A percentile compares a stretch with the other conserved stretches of the same genome.
Conservation (phyloP, 2,113 vertebrate species). For the Triplophysa dalaica region DNA sequence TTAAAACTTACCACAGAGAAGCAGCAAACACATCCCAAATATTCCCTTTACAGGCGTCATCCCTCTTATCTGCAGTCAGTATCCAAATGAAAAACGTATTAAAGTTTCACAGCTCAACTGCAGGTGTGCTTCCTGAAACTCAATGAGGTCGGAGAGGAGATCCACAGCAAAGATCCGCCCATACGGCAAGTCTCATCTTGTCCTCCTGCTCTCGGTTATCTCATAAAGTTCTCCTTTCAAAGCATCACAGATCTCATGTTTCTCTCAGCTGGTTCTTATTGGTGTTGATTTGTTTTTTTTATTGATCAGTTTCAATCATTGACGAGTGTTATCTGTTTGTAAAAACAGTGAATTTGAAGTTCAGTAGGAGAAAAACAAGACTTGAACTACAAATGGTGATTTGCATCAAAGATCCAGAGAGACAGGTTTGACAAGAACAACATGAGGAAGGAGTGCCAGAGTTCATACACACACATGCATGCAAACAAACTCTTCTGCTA, state of each 20-base stretch:
- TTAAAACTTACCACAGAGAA: conserved; percentile 58
- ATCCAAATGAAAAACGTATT: not conserved
- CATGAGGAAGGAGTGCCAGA: not conserved
- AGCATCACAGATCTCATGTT: not conserved
- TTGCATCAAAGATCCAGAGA: conserved; percentile 44
- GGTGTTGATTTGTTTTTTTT: too few species aligned
- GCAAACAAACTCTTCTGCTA: too few species aligned
- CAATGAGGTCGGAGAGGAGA: not conserved
- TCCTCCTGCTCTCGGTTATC: not conserved
- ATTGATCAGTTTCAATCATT: not conserved
- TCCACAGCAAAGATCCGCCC: conserved; percentile 3
- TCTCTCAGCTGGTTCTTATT: not conserved
- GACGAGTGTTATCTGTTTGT: not conserved
- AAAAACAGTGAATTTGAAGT: not conserved
- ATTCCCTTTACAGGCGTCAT: conserved; percentile 38
- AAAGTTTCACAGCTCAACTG: not conserved
- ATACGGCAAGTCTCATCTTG: conserved; percentile 19
- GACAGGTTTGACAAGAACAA: conserved; percentile 59
- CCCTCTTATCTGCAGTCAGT: not conserved
- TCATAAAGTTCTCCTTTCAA: not conserved
- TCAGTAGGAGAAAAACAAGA: not conserved
- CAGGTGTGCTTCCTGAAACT: conserved; percentile 11
- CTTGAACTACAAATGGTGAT: not conserved
- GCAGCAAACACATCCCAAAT: conserved; percentile 23
- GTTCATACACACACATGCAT: not conserved